These are phyloP conservation scores for Ceyx erithaca DNA, from an alignment of 2,797 vertebrate species.

Conservation along the genomic window DNA sequence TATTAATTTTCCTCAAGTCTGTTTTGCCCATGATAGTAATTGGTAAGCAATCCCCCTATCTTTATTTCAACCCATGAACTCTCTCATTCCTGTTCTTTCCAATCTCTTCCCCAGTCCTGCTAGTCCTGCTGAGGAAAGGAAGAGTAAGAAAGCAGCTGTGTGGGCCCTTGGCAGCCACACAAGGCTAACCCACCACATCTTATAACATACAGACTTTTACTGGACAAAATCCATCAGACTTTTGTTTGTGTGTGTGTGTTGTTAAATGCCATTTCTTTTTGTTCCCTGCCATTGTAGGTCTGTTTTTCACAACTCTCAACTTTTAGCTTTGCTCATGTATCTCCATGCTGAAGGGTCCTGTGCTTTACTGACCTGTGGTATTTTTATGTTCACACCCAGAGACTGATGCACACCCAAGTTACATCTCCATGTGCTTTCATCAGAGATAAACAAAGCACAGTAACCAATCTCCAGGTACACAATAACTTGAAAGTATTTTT, in stretches of 20 bases:
- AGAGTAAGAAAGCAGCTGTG: background rate
- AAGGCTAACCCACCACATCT: background rate
- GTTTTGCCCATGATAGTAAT: background rate
- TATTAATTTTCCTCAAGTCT: background rate
- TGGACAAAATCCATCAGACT: background rate
- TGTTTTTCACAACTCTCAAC: background rate
- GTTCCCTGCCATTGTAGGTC: background rate
- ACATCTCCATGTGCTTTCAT: background rate
- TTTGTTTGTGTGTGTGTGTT: background rate
- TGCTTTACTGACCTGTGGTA: background rate
- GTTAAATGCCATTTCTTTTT: background rate
- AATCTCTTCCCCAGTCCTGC: background rate
- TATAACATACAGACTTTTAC: background rate
- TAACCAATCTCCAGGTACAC: background rate
- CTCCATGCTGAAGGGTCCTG: background rate
- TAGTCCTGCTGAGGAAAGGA: background rate
- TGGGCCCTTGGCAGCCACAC: background rate
- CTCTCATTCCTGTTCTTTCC: background rate
- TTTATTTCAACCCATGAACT: background rate
- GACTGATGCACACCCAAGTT: background rate
- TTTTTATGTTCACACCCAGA: conserved; percentile 35
- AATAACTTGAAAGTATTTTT: conserved; percentile 41
- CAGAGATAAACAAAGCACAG: background rate
- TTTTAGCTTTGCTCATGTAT: background rate
- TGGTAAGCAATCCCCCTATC: background rate